Conservation (phyloP, 2,113 vertebrate genomes). For the Saccopteryx leptura region DNA sequence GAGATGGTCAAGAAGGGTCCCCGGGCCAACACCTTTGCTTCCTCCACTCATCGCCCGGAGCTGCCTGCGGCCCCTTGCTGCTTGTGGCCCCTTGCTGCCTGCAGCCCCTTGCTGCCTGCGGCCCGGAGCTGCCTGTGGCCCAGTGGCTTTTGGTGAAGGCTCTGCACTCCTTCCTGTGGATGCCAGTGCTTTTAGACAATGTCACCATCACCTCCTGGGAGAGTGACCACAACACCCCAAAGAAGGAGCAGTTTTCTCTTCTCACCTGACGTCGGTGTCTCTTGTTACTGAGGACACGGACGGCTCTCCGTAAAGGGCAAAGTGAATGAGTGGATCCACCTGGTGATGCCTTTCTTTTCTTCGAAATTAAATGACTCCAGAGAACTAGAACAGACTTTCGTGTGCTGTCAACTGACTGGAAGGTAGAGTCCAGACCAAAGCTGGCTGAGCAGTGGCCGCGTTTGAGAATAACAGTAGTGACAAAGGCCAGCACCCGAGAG, state of each 20-base stretch:
- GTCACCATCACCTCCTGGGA: not conserved
- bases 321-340: not conserved
- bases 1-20: not conserved
- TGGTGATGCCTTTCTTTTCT: not conserved
- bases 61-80: accelerated
- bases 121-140: accelerated
- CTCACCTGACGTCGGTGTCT: not conserved
- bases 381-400: constrained; percentile 3
- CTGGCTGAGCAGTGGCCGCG: not conserved
- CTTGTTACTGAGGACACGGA: not conserved
- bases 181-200: not conserved
- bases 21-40: accelerated
- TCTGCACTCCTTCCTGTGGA: not conserved
- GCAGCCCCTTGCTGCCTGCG: not conserved
- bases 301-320: not conserved
- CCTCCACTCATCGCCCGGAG: not conserved
- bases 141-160: not conserved
- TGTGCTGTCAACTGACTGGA: not conserved
- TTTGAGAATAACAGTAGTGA: not conserved
- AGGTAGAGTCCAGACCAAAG: not conserved
- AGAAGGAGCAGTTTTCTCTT: not conserved
- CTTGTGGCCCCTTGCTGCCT: accelerated
- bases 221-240: not conserved
- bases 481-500: not conserved
- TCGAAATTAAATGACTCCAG: constrained; percentile 32